Base-by-base conservation (phyloP, 2,888 invertebrate genomes). In the Ectobius pallidus region DNA sequence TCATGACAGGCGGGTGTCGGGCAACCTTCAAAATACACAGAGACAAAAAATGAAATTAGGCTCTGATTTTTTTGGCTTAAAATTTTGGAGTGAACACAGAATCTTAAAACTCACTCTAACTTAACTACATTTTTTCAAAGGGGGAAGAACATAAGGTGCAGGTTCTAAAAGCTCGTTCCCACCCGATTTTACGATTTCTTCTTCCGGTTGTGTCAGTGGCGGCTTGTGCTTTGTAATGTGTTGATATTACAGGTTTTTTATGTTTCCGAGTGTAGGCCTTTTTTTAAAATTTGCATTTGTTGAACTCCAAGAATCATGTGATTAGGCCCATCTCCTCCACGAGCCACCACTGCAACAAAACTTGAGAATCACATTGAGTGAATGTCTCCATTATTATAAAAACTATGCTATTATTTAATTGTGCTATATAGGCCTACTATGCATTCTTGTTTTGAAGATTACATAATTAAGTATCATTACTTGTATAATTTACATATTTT, bases 161-260 rank as follows among this genome's bases (percentile, higher is more conserved):
- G 63, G 70, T 27, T 27, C 30, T 32, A 11, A 25, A 27, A 32
- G 25, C 81, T 81, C 79, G 80, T 81, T 77, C 81, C 83, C 83
- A 78, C 82, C 83, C 83, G 81, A 81, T 81, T 82, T 82, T 82
- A 71, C 72, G 61, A n/a, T 58, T 65, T 44, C n/a, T 27, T 27
- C 39, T 27, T 25, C 42, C 25, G 16, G 63, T 42, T 11, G 52
- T 42, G 22, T 63, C 63, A 63, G 63, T 63, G 63, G 20, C 42
- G 42, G 34, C 32, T 62, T 22, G 55, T 55, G 55, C 25, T 25
- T 20, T 34, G 18, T 3, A 3, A 49, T 49, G 49, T 49, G 49
- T 9, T 25, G 52, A 52, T 4, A 4, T 11, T 18, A 9, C 3
- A 52, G n/a, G 6, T 25, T 52, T 3, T 22, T 52, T 52, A 20